Conservation (phyloP, 1,140 invertebrate genomes). For the Geopemphigus sp. region DNA sequence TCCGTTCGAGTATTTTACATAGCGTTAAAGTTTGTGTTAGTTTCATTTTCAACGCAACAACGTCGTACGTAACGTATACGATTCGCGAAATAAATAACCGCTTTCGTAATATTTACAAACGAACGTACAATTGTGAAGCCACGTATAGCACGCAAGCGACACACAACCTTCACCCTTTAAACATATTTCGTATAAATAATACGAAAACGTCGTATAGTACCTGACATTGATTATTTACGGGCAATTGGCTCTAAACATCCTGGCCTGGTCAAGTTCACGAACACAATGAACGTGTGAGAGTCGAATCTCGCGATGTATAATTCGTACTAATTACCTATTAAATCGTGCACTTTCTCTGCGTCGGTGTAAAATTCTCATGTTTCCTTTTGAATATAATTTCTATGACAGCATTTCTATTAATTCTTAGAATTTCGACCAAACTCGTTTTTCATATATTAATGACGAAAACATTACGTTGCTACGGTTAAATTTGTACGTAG, state of each 20-base stretch:
- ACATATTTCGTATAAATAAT: background rate
- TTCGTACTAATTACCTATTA: slow-evolving; percentile 12
- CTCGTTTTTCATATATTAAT: background rate
- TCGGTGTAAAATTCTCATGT: slow-evolving; percentile 12
- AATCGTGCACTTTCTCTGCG: slow-evolving; percentile 19
- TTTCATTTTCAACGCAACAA: background rate
- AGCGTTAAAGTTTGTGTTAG: background rate
- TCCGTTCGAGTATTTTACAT: background rate
- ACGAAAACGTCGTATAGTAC: background rate
- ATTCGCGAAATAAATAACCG: too few species aligned
- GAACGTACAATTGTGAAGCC: too few species aligned
- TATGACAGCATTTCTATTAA: background rate
- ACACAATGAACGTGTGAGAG: slow-evolving; percentile 26
- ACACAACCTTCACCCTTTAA: too few species aligned
- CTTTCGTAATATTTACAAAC: background rate
- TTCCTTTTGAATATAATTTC: background rate
- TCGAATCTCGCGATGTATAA: background rate
- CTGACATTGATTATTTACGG: background rate
- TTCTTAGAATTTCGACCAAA: background rate
- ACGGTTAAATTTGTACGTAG: background rate
- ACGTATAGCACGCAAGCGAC: background rate
- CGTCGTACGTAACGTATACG: background rate
- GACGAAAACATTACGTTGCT: background rate
- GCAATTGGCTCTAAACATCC: background rate
- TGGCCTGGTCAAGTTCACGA: slow-evolving; percentile 27